These are phyloP conservation scores for Psix sp. DNA, from an alignment of 1,140 invertebrate species.

Conservation along the genomic window DNA sequence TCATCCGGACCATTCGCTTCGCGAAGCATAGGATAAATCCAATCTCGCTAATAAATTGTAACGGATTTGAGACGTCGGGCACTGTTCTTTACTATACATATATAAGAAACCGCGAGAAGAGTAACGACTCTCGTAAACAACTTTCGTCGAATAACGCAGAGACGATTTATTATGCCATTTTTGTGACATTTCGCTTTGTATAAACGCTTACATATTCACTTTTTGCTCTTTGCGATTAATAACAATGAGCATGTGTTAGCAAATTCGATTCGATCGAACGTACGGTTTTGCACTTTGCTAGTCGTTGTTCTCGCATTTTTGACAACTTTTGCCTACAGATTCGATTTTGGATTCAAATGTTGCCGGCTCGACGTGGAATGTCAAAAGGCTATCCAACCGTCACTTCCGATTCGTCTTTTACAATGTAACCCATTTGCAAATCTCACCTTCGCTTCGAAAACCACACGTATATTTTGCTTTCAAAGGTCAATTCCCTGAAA, in stretches of 20 bases:
- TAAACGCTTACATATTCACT: not conserved
- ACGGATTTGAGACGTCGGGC: constrained; percentile 29
- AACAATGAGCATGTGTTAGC: not conserved
- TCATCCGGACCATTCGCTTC: constrained; percentile 33
- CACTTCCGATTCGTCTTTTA: too few species aligned
- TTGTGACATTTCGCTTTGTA: constrained; percentile 28
- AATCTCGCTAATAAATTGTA: constrained; percentile 46
- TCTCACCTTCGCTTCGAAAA: too few species aligned
- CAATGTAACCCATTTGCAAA: too few species aligned
- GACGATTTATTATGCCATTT: constrained; percentile 35
- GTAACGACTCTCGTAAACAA: constrained; percentile 41
- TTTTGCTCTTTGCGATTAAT: not conserved
- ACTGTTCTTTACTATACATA: constrained; percentile 35
- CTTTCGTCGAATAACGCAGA: constrained; percentile 24
- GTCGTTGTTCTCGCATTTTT: too few species aligned
- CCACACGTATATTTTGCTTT: too few species aligned
- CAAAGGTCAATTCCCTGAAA: too few species aligned
- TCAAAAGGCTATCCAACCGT: too few species aligned
- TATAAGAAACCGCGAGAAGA: constrained; percentile 19
- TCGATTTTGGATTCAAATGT: too few species aligned
- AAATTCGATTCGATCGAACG: too few species aligned
- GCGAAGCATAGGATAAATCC: constrained; percentile 43
- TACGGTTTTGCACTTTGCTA: too few species aligned
- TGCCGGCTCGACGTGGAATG: too few species aligned
- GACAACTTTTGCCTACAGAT: too few species aligned